Evolutionary conservation across 2,888 invertebrate species (phyloP).

Genomic region (Acanthosepion esculentum): DNA sequence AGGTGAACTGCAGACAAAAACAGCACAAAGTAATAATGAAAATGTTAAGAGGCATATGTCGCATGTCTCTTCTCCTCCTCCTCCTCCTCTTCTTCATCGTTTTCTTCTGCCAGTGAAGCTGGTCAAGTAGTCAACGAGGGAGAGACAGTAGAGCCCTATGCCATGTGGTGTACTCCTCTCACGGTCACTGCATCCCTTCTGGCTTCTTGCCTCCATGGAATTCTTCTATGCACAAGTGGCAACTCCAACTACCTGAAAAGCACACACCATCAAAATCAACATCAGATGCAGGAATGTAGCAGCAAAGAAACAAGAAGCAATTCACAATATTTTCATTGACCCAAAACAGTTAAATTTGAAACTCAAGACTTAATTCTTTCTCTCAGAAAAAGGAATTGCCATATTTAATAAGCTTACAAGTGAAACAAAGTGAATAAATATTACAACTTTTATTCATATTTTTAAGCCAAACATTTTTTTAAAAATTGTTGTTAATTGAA

Average conservation of each 20-base stretch:
- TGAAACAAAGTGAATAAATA: too few relatives aligned
- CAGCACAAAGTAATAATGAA: conserved; percentile 14
- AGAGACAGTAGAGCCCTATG: neutral
- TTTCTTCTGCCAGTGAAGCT: neutral
- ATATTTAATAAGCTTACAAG: too few relatives aligned
- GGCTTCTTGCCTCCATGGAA: conserved; percentile 75
- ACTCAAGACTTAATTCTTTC: too few relatives aligned
- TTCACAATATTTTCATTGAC: too few relatives aligned
- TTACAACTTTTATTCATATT: too few relatives aligned
- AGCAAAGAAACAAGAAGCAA: too few relatives aligned
- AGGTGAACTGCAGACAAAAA: conserved; percentile 37
- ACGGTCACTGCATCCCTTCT: conserved; percentile 64
- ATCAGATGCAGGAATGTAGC: too few relatives aligned
- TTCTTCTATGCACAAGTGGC: conserved; percentile 75
- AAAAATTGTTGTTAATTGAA: too few relatives aligned
- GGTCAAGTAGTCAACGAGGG: neutral
- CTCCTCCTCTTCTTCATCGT: neutral
- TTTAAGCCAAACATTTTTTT: too few relatives aligned
- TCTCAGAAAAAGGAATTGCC: too few relatives aligned
- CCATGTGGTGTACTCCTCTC: conserved; percentile 4
- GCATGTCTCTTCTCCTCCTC: conserved; percentile 24
- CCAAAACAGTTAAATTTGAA: too few relatives aligned
- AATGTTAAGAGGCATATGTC: neutral
- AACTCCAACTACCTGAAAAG: conserved; percentile 75
- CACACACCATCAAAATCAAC: neutral